Evolutionary conservation across 2,113 vertebrate species (phyloP), one percentile per base, ranked within the genome.

Genomic region (Fulmarus glacialis): DNA sequence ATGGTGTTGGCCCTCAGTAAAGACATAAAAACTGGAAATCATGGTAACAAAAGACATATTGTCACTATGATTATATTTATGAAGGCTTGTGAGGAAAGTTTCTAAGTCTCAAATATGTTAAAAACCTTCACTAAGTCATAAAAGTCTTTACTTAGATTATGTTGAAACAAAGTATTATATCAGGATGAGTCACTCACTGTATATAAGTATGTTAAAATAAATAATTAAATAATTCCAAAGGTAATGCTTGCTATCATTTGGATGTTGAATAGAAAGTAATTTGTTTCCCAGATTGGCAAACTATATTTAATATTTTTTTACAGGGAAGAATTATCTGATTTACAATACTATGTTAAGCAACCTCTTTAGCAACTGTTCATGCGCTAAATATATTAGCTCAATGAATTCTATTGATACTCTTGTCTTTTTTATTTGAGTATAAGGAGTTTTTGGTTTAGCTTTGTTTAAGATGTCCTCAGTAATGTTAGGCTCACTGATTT

Each of bases 201-300:
- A n/a, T 67, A n/a, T 83, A 96, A 92, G 16, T 68, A 88, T 63
- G 62, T 81, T 64, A 78, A 94, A 96, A 96, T 93, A 64, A 97
- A 94, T 56, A 55, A 80, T 81, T 91, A 84, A 88, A 78, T 89
- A 6, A 64, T 87, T 90, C 83, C 79, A 87, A 93, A 95, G 50
- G 53, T 66, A 93, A 89, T 62, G 85, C 72, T 95, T 89, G 82
- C 90, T 87, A 94, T 84, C 52, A 63, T 66, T 63, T 82, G 86
- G 36, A 74, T 63, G 70, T 59, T 92, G 59, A 63, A 55, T 38
- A 82, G 52, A 71, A 79, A 92, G 14, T 15, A 53, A 66, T 38
- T 45, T 20, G 12, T 74, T 82, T 87, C 52, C 80, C 47, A 68
- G 30, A 85, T 2, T 53, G 63, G 34, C 23, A 52, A 47, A 68